Evolutionary conservation across 2,888 invertebrate genomes (phyloP).

Genomic region (Caenorhabditis sp.): DNA sequence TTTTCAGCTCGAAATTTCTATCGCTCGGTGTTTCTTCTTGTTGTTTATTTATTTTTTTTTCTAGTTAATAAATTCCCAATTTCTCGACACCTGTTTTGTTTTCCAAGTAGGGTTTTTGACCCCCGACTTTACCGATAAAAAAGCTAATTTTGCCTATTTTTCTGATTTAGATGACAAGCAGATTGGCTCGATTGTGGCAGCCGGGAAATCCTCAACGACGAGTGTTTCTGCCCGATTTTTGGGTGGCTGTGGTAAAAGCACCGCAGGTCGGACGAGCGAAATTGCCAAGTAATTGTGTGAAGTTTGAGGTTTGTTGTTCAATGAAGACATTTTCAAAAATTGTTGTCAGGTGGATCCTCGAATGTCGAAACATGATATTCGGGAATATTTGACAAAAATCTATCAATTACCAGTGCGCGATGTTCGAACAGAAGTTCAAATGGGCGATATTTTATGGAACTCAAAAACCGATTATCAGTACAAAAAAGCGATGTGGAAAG

Average conservation of each 20-base stretch:
- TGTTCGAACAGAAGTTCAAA: constrained; percentile 77
- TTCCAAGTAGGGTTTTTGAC: background rate
- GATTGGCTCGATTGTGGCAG: constrained; percentile 66
- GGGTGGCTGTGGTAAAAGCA: constrained; percentile 88
- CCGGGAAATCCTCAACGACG: constrained; percentile 89
- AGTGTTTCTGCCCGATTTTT: constrained; percentile 92
- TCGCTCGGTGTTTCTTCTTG: background rate
- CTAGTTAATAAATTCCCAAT: background rate
- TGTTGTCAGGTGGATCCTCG: constrained; percentile 39
- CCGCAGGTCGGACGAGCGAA: constrained; percentile 73
- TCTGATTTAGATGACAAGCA: constrained; percentile 50
- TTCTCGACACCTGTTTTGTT: background rate
- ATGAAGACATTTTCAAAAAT: too few relatives aligned
- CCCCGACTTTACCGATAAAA: too few relatives aligned
- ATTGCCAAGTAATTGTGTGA: constrained; percentile 81
- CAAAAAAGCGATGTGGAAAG: constrained; percentile 67
- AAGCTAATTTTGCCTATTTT: too few relatives aligned
- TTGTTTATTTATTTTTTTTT: background rate
- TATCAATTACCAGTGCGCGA: constrained; percentile 84
- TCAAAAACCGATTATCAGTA: constrained; percentile 49
- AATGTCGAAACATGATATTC: constrained; percentile 89
- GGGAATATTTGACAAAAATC: constrained; percentile 93
- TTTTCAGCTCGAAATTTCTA: constrained; percentile 6
- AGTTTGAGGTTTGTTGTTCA: constrained; percentile 79
- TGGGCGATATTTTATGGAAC: constrained; percentile 65